Conservation (phyloP, 2,888 invertebrate genomes). For the Rosalia funebris region DNA sequence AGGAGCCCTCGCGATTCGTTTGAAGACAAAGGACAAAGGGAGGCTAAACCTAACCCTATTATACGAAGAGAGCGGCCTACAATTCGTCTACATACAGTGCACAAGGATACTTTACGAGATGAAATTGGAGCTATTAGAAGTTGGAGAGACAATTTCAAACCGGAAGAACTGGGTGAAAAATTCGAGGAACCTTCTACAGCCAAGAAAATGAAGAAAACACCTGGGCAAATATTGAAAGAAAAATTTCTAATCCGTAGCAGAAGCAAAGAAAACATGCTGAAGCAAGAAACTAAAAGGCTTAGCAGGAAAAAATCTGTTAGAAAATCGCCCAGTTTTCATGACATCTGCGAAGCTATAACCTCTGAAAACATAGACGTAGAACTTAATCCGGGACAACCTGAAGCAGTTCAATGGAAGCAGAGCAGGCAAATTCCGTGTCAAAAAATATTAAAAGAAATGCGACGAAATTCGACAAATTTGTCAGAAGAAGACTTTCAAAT, state of each 20-base stretch:
- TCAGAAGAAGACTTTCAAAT: slow-evolving; percentile 68
- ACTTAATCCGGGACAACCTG: slow-evolving; percentile 66
- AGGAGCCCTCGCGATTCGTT: slow-evolving; percentile 46
- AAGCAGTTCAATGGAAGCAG: slow-evolving; percentile 61
- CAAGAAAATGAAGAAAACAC: slow-evolving; percentile 63
- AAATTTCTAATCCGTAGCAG: slow-evolving; percentile 77
- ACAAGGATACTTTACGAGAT: slow-evolving; percentile 54
- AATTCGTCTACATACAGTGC: slow-evolving; percentile 77
- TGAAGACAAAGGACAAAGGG: slow-evolving; percentile 67
- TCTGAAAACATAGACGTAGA: slow-evolving; percentile 67
- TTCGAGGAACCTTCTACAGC: slow-evolving; percentile 26
- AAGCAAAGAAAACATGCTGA: slow-evolving; percentile 64
- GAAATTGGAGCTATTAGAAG: slow-evolving; percentile 54
- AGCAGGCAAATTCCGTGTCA: slow-evolving; percentile 57
- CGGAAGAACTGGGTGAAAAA: slow-evolving; percentile 67
- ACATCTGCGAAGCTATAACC: slow-evolving; percentile 68
- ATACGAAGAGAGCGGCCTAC: slow-evolving; percentile 80
- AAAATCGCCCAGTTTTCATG: slow-evolving; percentile 66
- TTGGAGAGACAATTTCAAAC: slow-evolving; percentile 73
- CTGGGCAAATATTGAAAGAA: slow-evolving; percentile 78
- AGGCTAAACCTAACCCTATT: slow-evolving; percentile 57
- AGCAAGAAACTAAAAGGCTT: slow-evolving; percentile 50
- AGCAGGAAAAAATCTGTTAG: slow-evolving; percentile 40
- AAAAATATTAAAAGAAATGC: slow-evolving; percentile 59
- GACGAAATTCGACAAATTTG: slow-evolving; percentile 69